Percentiles rank a stretch among this genome's conserved stretches.
These are phyloP conservation scores for Caenorhabditis auriculariae DNA, from an alignment of 2,888 invertebrate genomes.

Conservation along the genomic window DNA sequence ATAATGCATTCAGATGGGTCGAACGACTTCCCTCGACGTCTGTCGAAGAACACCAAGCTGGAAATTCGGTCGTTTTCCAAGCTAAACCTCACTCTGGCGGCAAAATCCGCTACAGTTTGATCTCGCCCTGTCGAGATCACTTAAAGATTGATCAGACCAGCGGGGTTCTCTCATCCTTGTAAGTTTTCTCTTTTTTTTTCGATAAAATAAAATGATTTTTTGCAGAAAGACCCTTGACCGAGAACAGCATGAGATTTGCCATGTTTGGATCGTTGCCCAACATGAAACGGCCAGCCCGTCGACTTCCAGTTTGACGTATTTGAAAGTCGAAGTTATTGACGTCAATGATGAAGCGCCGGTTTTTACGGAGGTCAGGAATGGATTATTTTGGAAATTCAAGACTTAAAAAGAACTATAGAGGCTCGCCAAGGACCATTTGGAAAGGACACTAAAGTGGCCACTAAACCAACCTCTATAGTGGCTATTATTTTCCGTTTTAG, in stretches of 20 bases:
- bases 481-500: too few relatives aligned
- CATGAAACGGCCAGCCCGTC: conserved; percentile 23
- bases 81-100: conserved; percentile 5
- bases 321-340: conserved; percentile 68
- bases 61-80: conserved; percentile 14
- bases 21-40: conserved; percentile 7
- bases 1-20: too few relatives aligned
- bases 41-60: conserved; percentile 13
- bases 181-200: not conserved
- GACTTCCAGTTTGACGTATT: conserved; percentile 17
- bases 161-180: conserved; percentile 13
- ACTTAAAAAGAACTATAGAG: too few relatives aligned
- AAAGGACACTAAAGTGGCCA: too few relatives aligned
- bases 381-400: too few relatives aligned
- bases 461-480: too few relatives aligned
- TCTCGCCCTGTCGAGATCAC: conserved; percentile 6
- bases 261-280: conserved; percentile 24
- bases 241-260: conserved; percentile 15
- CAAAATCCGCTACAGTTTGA: conserved; percentile 14
- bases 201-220: not conserved
- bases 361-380: too few relatives aligned
- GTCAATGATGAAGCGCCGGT: conserved; percentile 91
- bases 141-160: conserved; percentile 11
- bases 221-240: conserved; percentile 17
- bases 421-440: too few relatives aligned